Evolutionary conservation across 2,888 invertebrate species (phyloP).

Genomic region (Folsomia candida): DNA sequence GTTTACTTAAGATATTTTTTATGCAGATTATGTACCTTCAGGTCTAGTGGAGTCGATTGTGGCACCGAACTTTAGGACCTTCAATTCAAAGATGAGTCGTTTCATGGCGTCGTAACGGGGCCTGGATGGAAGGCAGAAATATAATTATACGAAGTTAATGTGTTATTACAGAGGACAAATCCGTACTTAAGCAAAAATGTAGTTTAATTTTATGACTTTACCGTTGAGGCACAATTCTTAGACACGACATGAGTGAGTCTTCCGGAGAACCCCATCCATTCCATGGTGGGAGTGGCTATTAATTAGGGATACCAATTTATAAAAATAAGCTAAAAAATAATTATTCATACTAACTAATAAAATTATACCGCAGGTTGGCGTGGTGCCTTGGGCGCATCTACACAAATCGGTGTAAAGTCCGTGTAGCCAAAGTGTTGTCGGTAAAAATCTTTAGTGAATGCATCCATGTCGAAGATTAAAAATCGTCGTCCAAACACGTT

Average conservation of each 20-base stretch:
- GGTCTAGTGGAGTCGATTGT: constrained; percentile 74
- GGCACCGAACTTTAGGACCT: constrained; percentile 71
- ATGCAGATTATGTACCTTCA: too few relatives aligned
- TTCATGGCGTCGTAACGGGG: constrained; percentile 73
- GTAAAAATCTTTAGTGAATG: constrained; percentile 75
- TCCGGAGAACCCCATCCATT: constrained; percentile 71
- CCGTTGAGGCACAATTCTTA: constrained; percentile 68
- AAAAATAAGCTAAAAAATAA: constrained; percentile 22
- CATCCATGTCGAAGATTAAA: constrained; percentile 74
- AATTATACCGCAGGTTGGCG: constrained; percentile 30
- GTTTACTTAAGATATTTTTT: too few relatives aligned
- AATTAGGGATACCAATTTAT: constrained; percentile 47
- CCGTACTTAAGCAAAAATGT: too few relatives aligned
- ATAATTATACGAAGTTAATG: too few relatives aligned
- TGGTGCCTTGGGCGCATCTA: constrained; percentile 47
- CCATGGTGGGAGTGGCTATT: constrained; percentile 65
- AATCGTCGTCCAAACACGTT: constrained; percentile 59
- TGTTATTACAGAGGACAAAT: too few relatives aligned
- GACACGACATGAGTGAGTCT: constrained; percentile 72
- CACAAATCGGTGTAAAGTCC: constrained; percentile 52
- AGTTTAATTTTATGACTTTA: too few relatives aligned
- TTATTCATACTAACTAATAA: not conserved
- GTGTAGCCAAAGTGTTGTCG: constrained; percentile 58
- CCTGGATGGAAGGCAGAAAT: too few relatives aligned
- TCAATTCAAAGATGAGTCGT: constrained; percentile 70